Base-by-base conservation (phyloP, 2,797 vertebrate species). In the Phalloptychus januarius region DNA sequence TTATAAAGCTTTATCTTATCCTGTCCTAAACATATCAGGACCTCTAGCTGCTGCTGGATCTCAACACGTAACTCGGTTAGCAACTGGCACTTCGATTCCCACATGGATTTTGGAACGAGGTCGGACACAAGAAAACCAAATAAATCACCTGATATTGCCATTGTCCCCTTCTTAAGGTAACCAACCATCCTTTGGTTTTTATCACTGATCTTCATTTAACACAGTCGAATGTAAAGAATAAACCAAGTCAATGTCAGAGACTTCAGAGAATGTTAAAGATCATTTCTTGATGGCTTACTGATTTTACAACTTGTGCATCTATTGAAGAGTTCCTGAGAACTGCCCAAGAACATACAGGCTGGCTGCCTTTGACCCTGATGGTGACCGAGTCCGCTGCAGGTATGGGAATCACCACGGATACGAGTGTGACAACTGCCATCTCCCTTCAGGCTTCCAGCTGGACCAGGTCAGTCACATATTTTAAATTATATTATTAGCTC, bases 101-200 rank as follows among this genome's bases (percentile, higher is more conserved):
- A n/a, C 0, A 40, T 95, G 40, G 91, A 95, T 88, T 84, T 95
- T 76, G 94, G 93, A 61, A 80, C 0, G 23, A 85, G 94, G 84
- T 94, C 92, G 15, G 94, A 95, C 84, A 94, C 92, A 2, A 10
- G 46, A 25, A 0, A 86, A 58, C 89, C 93, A 61, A 94, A 94
- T 87, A 83, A 46, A 38, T 83, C 91, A 42, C 94, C 92, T 33
- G 84, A 82, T 2, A 56, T 86, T 16, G 84, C 72, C 69, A 86
- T 84, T 31, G 73, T 92, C 0, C 92, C 92, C 31, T 82, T 94
- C 25, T 69, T 94, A 7, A 83, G 82, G 82, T 83, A 40, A 61
- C 15, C 13, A 40, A 61, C 15, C 13, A 18, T 33, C 8, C 2
- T 56, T 13, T 0, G 44, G 28, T 58, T 58, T 77, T 3, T 23